Percentiles rank a stretch among this genome's conserved stretches.
Conservation (phyloP, 1,140 invertebrate genomes). For the Trachelipus rathkii region DNA sequence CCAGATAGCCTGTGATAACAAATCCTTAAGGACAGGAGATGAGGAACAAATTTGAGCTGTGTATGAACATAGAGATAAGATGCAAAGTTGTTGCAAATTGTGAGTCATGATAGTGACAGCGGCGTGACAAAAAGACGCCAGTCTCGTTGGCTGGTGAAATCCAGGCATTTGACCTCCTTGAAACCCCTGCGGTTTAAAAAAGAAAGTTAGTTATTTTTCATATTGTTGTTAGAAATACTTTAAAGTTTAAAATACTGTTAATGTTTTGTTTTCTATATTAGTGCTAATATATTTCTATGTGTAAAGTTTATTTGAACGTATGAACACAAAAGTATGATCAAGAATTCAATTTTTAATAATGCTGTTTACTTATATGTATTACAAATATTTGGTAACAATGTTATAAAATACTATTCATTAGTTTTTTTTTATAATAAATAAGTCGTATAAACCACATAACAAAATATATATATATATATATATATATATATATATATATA, state of each 20-base stretch:
- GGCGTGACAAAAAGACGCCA: conserved; percentile 75
- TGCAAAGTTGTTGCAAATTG: conserved; percentile 62
- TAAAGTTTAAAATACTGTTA: conserved; percentile 49
- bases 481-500: too few species aligned
- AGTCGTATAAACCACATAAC: too few species aligned
- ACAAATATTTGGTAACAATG: neutral
- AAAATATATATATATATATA: too few species aligned
- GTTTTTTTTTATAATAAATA: too few species aligned
- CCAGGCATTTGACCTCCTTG: conserved; percentile 70
- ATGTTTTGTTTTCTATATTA: conserved; percentile 54
- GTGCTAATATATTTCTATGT: conserved; percentile 50
- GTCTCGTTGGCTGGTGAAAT: conserved; percentile 59
- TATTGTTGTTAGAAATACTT: neutral
- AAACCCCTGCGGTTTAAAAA: conserved; percentile 56
- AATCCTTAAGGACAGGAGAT: conserved; percentile 10
- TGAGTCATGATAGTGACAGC: conserved; percentile 79
- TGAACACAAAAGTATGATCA: neutral
- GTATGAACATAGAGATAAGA: conserved; percentile 19
- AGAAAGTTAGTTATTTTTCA: neutral
- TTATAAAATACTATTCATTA: too few species aligned
- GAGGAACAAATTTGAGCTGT: conserved; percentile 1
- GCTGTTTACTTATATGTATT: neutral
- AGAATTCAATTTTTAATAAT: neutral
- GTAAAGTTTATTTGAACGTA: conserved; percentile 45
- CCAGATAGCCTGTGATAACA: conserved; percentile 15